Percentiles rank a stretch among this genome's conserved stretches.
Evolutionary conservation across 2,797 vertebrate genomes (phyloP).

Genomic region (Craterocephalus amniculus): DNA sequence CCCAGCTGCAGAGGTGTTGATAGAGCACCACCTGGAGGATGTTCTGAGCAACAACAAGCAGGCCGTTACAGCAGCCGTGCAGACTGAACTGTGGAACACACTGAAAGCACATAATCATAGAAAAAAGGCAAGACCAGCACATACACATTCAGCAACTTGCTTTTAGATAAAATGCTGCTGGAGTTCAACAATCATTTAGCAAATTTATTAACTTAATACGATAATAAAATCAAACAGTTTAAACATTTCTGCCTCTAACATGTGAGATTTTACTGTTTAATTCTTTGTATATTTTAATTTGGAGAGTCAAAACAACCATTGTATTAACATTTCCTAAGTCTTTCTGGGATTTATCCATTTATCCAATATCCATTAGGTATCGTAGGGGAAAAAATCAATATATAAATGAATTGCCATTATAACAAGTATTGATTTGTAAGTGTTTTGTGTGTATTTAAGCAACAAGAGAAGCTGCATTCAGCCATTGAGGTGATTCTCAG

Average conservation of each 20-base stretch:
- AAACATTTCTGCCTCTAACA: background rate
- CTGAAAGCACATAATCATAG: slow-evolving; percentile 51
- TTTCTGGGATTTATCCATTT: background rate
- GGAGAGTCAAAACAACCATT: background rate
- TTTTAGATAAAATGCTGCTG: background rate
- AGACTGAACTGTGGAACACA: slow-evolving; percentile 61
- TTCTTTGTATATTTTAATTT: background rate
- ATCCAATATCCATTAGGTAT: background rate
- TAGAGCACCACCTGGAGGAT: slow-evolving; percentile 78
- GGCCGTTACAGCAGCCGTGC: slow-evolving; percentile 56
- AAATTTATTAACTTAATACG: background rate
- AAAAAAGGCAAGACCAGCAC: slow-evolving; percentile 55
- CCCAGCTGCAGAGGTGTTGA: slow-evolving; percentile 66
- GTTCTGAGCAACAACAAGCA: slow-evolving; percentile 74
- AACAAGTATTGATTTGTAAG: background rate
- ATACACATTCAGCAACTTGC: background rate
- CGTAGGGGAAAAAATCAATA: background rate
- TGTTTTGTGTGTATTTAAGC: slow-evolving; percentile 55
- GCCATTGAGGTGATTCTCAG: slow-evolving; percentile 74
- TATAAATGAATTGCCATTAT: background rate
- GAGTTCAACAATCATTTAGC: background rate
- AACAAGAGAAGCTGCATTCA: slow-evolving; percentile 68
- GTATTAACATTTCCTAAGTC: background rate
- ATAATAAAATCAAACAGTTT: background rate
- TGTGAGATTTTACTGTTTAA: background rate